phyloP scores from a whole-genome alignment of 2,888 invertebrate genomes.

The Meghimatium bilineatum region DNA sequence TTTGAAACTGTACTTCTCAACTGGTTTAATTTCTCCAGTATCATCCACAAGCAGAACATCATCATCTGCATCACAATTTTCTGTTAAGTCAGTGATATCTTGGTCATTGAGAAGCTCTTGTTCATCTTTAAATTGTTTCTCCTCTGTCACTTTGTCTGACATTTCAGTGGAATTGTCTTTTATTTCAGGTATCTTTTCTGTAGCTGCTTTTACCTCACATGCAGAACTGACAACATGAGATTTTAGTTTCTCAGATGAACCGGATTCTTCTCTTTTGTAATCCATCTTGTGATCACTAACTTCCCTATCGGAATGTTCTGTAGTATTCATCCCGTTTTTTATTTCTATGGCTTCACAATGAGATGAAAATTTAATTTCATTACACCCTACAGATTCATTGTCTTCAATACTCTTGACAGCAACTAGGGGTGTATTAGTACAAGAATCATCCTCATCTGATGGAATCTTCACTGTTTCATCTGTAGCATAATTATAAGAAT shows the following conservation, averaged over 20 bases:
- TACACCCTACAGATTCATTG: no score
- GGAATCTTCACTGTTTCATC: not conserved
- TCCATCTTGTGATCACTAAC: not conserved
- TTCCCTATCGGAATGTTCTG: not conserved
- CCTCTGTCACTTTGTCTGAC: not conserved
- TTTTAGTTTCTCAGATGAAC: not conserved
- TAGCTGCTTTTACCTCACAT: not conserved
- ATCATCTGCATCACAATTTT: not conserved
- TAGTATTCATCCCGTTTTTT: not conserved
- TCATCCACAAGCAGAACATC: constrained; percentile 1
- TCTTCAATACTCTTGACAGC: no score
- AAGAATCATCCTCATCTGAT: no score
- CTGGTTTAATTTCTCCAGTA: not conserved
- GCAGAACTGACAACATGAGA: not conserved
- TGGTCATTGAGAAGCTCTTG: not conserved
- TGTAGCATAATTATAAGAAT: not conserved
- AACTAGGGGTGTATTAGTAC: not conserved
- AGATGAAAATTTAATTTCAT: not conserved
- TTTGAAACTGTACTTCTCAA: constrained; percentile 18
- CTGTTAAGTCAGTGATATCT: not conserved
- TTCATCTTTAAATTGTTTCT: not conserved
- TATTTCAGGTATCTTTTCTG: not conserved
- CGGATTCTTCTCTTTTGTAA: not conserved
- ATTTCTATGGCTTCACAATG: not conserved
- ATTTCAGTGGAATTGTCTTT: not conserved